Conservation (phyloP, 2,797 vertebrate species). For the Brachymystax lenok region DNA sequence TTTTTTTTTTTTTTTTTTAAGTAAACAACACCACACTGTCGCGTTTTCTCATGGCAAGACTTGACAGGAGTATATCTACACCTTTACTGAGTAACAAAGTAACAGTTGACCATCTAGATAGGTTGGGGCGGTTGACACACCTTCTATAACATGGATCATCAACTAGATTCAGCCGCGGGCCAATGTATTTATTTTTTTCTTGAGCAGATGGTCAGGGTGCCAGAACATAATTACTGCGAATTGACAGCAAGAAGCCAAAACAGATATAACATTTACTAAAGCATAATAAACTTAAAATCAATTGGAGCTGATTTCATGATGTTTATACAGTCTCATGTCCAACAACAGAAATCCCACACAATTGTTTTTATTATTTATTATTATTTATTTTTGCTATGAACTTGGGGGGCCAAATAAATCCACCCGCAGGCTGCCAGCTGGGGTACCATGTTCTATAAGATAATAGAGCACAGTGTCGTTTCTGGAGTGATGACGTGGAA, state of each 20-base stretch:
- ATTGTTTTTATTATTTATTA: too few relatives aligned
- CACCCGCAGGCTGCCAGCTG: background rate
- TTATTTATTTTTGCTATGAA: slow-evolving; percentile 23
- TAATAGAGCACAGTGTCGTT: background rate
- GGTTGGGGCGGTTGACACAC: too few relatives aligned
- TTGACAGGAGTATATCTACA: background rate
- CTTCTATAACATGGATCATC: too few relatives aligned
- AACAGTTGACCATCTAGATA: background rate
- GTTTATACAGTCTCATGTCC: too few relatives aligned
- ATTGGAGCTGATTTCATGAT: too few relatives aligned
- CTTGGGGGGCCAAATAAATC: rapidly evolving
- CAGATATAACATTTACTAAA: too few relatives aligned
- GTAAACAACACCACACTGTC: slow-evolving; percentile 14
- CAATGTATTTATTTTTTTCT: slow-evolving; percentile 40
- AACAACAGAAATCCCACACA: too few relatives aligned
- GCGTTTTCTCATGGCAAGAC: background rate
- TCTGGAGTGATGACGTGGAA: background rate
- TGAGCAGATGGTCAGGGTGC: too few relatives aligned
- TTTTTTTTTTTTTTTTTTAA: slow-evolving; percentile 13
- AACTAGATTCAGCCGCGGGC: too few relatives aligned
- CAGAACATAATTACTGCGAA: too few relatives aligned
- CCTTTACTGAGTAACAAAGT: background rate
- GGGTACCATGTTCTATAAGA: background rate
- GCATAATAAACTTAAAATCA: too few relatives aligned
- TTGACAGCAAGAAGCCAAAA: too few relatives aligned